These are phyloP conservation scores for Propsilocerus akamusi DNA, from an alignment of 1,140 invertebrate species.

Conservation along the genomic window DNA sequence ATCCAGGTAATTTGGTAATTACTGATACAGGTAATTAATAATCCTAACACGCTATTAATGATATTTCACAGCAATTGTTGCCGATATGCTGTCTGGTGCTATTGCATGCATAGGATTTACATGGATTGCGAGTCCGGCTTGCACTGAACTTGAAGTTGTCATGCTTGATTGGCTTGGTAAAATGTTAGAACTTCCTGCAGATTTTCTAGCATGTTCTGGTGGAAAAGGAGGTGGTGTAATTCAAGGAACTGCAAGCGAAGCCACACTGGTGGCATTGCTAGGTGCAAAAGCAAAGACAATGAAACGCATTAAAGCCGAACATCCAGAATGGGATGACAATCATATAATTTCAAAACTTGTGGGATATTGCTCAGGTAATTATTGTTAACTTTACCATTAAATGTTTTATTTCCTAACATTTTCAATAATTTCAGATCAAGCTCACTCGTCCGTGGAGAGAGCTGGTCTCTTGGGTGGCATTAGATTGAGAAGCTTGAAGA, in stretches of 20 bases:
- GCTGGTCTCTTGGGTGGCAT: constrained; percentile 81
- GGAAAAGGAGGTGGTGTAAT: constrained; percentile 86
- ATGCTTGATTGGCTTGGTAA: constrained; percentile 97
- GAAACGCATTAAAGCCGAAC: constrained; percentile 41
- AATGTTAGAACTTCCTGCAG: constrained; percentile 77
- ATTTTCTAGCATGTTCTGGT: constrained; percentile 63
- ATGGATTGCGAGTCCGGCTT: constrained; percentile 88
- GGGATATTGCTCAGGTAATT: constrained; percentile 60
- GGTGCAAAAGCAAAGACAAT: constrained; percentile 72
- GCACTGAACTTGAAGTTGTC: constrained; percentile 92
- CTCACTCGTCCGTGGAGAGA: constrained; percentile 88
- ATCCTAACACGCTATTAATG: no score
- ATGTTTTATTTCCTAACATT: background rate
- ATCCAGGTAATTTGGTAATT: no score
- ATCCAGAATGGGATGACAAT: constrained; percentile 61
- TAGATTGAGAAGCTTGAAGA: constrained; percentile 55
- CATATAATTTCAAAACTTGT: constrained; percentile 76
- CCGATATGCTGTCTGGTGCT: constrained; percentile 90
- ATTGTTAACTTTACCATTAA: background rate
- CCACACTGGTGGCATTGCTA: constrained; percentile 69
- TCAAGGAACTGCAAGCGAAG: constrained; percentile 76
- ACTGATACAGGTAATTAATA: no score
- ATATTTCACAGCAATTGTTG: constrained; percentile 52
- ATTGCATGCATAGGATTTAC: constrained; percentile 82
- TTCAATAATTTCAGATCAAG: constrained; percentile 42